phyloP scores from a whole-genome alignment of 2,797 vertebrate species.

The Siniperca undulata region DNA sequence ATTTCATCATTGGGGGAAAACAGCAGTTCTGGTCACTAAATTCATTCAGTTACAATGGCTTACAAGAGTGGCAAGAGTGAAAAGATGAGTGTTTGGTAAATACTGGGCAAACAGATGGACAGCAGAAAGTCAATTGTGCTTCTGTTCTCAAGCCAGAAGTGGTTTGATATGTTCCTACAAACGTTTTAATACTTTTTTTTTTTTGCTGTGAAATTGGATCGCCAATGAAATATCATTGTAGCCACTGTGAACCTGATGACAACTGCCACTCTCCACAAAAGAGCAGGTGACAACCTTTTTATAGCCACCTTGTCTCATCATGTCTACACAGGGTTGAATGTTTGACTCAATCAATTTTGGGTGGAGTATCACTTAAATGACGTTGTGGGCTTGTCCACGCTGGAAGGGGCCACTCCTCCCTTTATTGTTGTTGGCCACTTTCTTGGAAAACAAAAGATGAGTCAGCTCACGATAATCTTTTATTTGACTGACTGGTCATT shows the following conservation, averaged over 20 bases:
- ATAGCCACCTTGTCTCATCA: neutral
- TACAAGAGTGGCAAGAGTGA: neutral
- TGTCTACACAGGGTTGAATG: neutral
- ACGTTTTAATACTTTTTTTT: neutral
- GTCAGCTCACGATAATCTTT: conserved; percentile 37
- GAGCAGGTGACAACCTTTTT: neutral
- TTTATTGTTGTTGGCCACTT: conserved; percentile 35
- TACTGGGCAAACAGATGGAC: neutral
- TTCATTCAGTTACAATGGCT: neutral
- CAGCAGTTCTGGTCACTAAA: neutral
- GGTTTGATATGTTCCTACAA: neutral
- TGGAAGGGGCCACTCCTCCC: conserved; percentile 29
- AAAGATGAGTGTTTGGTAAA: neutral
- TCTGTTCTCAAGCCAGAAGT: neutral
- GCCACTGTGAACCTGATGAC: neutral
- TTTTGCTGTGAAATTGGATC: neutral
- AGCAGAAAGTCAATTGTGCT: neutral
- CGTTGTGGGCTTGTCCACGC: conserved; percentile 4
- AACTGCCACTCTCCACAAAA: neutral
- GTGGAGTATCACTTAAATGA: conserved; percentile 36
- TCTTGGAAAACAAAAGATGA: conserved; percentile 25
- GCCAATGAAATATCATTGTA: neutral
- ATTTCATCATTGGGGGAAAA: neutral
- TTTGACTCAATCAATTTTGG: conserved; percentile 27
- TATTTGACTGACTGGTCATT: neutral